Percentiles rank a stretch among this genome's conserved stretches.
These are phyloP conservation scores for Drosophila teissieri DNA, from an alignment of 1,140 invertebrate species.

Conservation along the genomic window DNA sequence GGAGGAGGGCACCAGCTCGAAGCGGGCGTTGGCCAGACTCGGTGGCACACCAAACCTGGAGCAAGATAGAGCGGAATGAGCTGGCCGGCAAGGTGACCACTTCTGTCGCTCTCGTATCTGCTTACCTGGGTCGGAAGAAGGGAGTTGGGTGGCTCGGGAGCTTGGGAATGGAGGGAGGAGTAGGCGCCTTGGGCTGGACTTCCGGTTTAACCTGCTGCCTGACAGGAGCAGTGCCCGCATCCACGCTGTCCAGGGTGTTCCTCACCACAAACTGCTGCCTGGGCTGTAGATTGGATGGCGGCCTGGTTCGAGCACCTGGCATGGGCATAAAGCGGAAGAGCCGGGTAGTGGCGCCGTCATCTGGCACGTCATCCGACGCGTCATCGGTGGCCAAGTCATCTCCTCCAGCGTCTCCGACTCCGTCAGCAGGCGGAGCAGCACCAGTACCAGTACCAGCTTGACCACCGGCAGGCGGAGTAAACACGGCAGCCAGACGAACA, in stretches of 20 bases:
- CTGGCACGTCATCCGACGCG: neutral
- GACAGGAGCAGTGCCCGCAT: conserved; percentile 51
- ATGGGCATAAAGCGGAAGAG: conserved; percentile 56
- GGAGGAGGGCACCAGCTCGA: conserved; percentile 76
- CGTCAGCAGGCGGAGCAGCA: neutral
- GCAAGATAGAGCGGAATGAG: neutral
- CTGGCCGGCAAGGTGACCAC: neutral
- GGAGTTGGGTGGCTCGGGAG: neutral
- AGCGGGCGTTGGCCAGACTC: conserved; percentile 53
- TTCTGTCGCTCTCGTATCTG: neutral
- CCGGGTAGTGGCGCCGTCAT: conserved; percentile 13
- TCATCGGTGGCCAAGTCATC: conserved; percentile 17
- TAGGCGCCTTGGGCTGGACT: conserved; percentile 24
- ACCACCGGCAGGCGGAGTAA: conserved; percentile 40
- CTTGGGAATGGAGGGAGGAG: neutral
- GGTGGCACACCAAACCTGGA: conserved; percentile 51
- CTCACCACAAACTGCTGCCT: conserved; percentile 37
- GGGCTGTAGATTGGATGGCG: conserved; percentile 1
- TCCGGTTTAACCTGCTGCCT: conserved; percentile 28
- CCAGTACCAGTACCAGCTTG: neutral
- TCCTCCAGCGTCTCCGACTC: neutral
- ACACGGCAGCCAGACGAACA: conserved; percentile 75
- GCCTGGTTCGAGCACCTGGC: conserved; percentile 3
- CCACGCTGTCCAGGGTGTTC: conserved; percentile 69
- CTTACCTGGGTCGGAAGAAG: conserved; percentile 33